Percentiles rank a stretch among this genome's conserved stretches.
Conservation (phyloP, 2,888 invertebrate species). For the Phanerotoma sp. region DNA sequence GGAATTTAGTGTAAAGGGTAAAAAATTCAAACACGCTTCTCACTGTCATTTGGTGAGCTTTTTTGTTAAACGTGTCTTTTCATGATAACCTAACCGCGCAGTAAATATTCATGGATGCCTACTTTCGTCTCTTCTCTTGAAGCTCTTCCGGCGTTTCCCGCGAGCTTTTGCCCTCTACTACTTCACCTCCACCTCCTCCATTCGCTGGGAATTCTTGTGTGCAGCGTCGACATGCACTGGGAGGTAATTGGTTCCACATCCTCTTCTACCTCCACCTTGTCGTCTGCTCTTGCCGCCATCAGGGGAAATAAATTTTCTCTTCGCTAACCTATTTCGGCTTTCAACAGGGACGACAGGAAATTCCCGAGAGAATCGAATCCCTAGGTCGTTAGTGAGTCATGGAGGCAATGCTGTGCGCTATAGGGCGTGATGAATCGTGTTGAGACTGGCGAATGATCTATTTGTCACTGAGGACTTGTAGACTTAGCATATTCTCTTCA, state of each 20-base stretch:
- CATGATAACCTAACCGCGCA: conserved; percentile 24
- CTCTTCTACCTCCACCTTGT: conserved; percentile 7
- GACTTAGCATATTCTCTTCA: neutral
- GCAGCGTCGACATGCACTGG: conserved; percentile 9
- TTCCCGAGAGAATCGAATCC: conserved; percentile 20
- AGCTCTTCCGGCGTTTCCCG: conserved; percentile 11
- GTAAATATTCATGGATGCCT: conserved; percentile 45
- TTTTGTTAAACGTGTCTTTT: conserved; percentile 7
- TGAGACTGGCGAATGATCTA: conserved; percentile 4
- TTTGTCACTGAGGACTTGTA: conserved; percentile 6
- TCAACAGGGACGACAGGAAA: conserved; percentile 16
- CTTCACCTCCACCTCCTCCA: neutral
- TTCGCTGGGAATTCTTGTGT: conserved; percentile 10
- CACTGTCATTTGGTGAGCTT: neutral
- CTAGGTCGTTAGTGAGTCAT: conserved; percentile 12
- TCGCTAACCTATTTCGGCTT: conserved; percentile 26
- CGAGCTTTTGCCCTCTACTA: conserved; percentile 6
- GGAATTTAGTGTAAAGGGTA: neutral
- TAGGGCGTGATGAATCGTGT: conserved; percentile 7
- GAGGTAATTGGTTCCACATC: conserved; percentile 21
- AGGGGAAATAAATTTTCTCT: conserved; percentile 28
- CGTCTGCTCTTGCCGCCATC: conserved; percentile 15
- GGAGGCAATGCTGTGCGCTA: neutral
- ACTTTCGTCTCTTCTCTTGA: conserved; percentile 11
- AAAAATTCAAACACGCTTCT: neutral